phyloP scores from a whole-genome alignment of 1,140 invertebrate species.

The Drosophila carrolli region DNA sequence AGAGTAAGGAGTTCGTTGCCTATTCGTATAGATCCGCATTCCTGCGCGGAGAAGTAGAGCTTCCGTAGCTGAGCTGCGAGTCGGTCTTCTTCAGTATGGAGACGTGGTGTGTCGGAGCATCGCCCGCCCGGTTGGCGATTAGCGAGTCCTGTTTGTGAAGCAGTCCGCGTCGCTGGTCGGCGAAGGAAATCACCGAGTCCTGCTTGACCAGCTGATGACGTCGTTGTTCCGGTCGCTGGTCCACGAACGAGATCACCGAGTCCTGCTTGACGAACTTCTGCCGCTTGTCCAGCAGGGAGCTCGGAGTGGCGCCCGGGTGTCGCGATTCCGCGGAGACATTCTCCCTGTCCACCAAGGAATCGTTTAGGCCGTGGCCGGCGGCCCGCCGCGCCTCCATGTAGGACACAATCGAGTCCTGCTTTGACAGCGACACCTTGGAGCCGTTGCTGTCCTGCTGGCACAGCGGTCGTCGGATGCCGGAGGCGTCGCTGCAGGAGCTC shows the following conservation, averaged over 20 bases:
- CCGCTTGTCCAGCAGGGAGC: conserved; percentile 67
- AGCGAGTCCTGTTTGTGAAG: conserved; percentile 83
- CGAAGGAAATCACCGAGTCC: conserved; percentile 84
- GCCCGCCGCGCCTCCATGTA: conserved; percentile 77
- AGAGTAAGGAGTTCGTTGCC: conserved; percentile 12
- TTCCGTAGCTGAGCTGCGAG: conserved; percentile 71
- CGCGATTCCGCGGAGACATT: conserved; percentile 73
- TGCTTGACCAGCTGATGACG: conserved; percentile 83
- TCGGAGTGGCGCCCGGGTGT: conserved; percentile 41
- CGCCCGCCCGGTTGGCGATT: conserved; percentile 71
- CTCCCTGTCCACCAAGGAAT: conserved; percentile 66
- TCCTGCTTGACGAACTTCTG: conserved; percentile 84
- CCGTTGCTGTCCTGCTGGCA: conserved; percentile 84
- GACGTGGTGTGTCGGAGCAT: conserved; percentile 79
- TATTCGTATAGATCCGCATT: conserved; percentile 80
- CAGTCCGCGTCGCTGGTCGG: conserved; percentile 76
- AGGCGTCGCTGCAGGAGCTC: conserved; percentile 79
- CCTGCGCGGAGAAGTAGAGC: conserved; percentile 66
- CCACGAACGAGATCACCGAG: conserved; percentile 83
- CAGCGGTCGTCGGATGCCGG: conserved; percentile 69
- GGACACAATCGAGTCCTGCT: conserved; percentile 83
- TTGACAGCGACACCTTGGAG: conserved; percentile 75
- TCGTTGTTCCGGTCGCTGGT: conserved; percentile 78
- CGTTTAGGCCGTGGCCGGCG: conserved; percentile 41
- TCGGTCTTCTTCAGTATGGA: conserved; percentile 84